Conservation (phyloP, 2,888 invertebrate species). For the Nemotelus nigrinus region DNA sequence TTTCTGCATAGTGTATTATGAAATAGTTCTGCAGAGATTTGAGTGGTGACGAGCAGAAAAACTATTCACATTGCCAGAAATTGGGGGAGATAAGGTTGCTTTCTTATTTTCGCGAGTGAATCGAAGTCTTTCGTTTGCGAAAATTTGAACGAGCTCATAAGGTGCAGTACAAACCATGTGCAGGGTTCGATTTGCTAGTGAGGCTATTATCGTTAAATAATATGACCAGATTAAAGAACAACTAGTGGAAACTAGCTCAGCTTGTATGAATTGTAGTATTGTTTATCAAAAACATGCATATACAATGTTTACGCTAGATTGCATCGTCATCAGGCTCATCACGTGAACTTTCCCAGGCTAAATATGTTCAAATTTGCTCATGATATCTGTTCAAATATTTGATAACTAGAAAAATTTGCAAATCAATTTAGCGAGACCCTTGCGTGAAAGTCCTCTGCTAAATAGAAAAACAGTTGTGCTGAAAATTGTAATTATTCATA, state of each 20-base stretch:
- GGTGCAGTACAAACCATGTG: too few species aligned
- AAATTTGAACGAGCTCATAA: neutral
- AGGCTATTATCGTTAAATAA: too few species aligned
- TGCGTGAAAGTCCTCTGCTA: neutral
- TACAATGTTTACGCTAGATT: neutral
- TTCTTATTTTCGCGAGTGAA: slow-evolving; percentile 27
- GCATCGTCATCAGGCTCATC: neutral
- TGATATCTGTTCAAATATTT: slow-evolving; percentile 23
- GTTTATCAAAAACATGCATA: too few species aligned
- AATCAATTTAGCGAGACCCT: slow-evolving; percentile 26
- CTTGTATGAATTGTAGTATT: too few species aligned
- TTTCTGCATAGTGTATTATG: too few species aligned
- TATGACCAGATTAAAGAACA: too few species aligned
- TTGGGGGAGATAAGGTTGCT: slow-evolving; percentile 28
- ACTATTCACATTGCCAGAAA: neutral
- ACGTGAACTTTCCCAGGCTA: slow-evolving; percentile 21
- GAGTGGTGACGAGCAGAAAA: neutral
- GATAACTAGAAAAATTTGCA: slow-evolving; percentile 33
- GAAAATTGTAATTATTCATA: slow-evolving; percentile 22
- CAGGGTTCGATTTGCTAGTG: too few species aligned
- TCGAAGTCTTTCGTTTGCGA: slow-evolving; percentile 41
- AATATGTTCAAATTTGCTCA: slow-evolving; percentile 20
- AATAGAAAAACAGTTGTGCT: slow-evolving; percentile 8
- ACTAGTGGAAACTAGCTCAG: too few species aligned
- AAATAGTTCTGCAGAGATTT: neutral